Evolutionary conservation across 2,797 vertebrate species (phyloP).

Genomic region (Eremophila alpestris): DNA sequence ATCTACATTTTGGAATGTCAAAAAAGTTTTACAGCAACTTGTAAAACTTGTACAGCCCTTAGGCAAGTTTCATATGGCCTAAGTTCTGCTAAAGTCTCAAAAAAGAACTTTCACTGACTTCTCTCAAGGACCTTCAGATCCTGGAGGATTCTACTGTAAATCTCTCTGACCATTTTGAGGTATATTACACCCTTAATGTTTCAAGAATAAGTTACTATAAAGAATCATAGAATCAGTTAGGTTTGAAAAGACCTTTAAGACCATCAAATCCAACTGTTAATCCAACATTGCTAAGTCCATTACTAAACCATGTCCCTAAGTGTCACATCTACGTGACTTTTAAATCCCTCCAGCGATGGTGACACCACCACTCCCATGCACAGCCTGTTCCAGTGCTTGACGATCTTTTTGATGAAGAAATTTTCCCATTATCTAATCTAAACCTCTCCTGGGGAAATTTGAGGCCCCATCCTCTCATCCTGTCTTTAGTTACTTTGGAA

Average conservation of each 20-base stretch:
- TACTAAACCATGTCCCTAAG: background rate
- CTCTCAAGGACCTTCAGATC: background rate
- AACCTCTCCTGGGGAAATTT: background rate
- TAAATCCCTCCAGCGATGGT: background rate
- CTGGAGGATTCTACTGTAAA: background rate
- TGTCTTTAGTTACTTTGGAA: background rate
- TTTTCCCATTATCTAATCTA: background rate
- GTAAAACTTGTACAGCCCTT: background rate
- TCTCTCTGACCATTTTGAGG: background rate
- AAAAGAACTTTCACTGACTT: background rate
- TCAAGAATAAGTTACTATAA: background rate
- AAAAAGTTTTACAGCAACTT: background rate
- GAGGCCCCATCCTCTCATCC: fast-evolving
- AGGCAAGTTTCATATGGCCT: background rate
- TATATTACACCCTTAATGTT: background rate
- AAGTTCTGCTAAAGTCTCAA: background rate
- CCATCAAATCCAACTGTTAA: background rate
- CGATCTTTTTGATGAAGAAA: background rate
- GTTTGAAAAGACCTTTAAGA: background rate
- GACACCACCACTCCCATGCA: background rate
- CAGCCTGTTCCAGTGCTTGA: background rate
- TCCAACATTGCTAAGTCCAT: background rate
- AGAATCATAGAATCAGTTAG: background rate
- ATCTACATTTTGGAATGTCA: background rate
- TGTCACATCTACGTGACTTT: background rate